Conservation (phyloP, 2,888 invertebrate species). For the Autographa pulchrina region DNA sequence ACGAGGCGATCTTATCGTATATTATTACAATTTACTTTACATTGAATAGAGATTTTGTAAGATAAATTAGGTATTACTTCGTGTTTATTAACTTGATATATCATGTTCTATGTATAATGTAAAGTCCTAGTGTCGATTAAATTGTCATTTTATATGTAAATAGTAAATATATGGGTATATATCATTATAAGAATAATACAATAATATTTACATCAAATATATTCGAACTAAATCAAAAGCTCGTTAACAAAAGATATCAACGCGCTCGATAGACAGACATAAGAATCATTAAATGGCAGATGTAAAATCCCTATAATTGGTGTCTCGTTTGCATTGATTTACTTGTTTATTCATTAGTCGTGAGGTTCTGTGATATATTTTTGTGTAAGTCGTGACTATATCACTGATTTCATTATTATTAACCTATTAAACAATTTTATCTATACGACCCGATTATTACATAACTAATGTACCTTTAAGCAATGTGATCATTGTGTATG, state of each 20-base stretch:
- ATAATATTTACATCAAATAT: too few species aligned
- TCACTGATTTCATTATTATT: constrained; percentile 20
- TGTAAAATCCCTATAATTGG: constrained; percentile 4
- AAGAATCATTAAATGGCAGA: not conserved
- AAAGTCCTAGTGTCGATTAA: constrained; percentile 1
- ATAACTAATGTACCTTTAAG: constrained; percentile 7
- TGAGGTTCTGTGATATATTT: not conserved
- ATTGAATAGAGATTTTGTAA: constrained; percentile 50
- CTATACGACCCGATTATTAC: constrained; percentile 12
- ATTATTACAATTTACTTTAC: constrained; percentile 41
- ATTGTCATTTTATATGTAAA: constrained; percentile 4
- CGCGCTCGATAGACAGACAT: constrained; percentile 22
- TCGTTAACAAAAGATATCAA: constrained; percentile 51
- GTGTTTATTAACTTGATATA: constrained; percentile 24
- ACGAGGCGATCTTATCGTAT: constrained; percentile 35
- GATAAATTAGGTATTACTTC: constrained; percentile 32
- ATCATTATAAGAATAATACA: not conserved
- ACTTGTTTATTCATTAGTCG: constrained; percentile 7
- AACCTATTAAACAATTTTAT: constrained; percentile 26
- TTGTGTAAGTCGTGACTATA: constrained; percentile 8
- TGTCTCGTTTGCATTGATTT: not conserved
- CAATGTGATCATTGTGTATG: too few species aligned
- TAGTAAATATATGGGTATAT: not conserved
- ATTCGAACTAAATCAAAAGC: constrained; percentile 18
- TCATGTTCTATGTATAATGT: constrained; percentile 14